Base-by-base conservation (phyloP, 2,888 invertebrate genomes). In the Heteromurus nitidus region DNA sequence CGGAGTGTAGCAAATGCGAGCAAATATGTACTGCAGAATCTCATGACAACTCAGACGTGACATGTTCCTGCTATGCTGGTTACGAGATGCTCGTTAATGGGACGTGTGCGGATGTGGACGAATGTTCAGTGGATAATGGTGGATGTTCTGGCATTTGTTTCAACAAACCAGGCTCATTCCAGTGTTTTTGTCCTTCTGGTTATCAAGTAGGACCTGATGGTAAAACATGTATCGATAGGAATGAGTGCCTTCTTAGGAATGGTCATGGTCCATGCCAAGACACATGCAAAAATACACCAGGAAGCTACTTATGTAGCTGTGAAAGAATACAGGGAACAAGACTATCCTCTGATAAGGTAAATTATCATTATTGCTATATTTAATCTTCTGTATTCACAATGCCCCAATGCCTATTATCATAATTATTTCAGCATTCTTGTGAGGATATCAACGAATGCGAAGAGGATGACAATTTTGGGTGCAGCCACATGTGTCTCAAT, bases 241-340 rank as follows among this genome's bases (percentile, higher is more conserved):
- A 93, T 88, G 93, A 93, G 88, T 93, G 93, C 87, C 89, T 92
- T 30, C 88, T 91, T 85, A 91, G 92, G 87, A 92, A 92, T 88
- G 93, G 92, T 26, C 91, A 90, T 86, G 93, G 92, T 7, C 92
- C 92, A 16, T 93, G 93, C 88, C 92, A 93, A 88, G 92, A 92
- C 86, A 90, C 89, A 53, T 93, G 93, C 88, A 88, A 88, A 82
- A 93, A 93, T 88, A 90, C 90, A 47, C 89, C 90, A 87, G 92
- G 93, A 47, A 90, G 91, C 82, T 93, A 92, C 89, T 88, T 89
- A 83, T 93, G 93, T 88, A 90, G 90, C 76, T 93, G 93, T 88
- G 89, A 89, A 75, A 89, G 90, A 83, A 89, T 92, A 50, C 90
- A 91, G n/a, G 93, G 93, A 77, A 92, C 92, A 77, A 90, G 89